Conservation (phyloP, 2,888 invertebrate species). For the Acronicta aceris region DNA sequence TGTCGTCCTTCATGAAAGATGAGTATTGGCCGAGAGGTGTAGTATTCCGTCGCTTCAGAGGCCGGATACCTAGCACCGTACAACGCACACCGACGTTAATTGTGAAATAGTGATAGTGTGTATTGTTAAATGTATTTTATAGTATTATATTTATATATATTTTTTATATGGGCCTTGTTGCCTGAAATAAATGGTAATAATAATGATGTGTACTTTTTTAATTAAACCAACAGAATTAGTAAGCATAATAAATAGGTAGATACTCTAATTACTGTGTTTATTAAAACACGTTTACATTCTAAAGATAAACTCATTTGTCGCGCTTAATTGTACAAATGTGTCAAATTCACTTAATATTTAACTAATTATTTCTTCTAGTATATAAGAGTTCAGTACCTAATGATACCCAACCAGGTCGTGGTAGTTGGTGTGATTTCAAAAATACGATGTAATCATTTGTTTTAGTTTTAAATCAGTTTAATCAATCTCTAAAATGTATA, state of each 20-base stretch:
- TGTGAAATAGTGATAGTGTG: too few species aligned
- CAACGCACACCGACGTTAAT: too few species aligned
- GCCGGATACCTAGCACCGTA: too few species aligned
- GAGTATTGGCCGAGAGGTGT: too few species aligned
- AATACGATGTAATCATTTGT: conserved; percentile 22
- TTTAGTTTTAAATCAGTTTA: neutral
- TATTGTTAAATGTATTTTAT: too few species aligned
- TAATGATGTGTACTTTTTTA: neutral
- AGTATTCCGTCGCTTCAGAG: too few species aligned
- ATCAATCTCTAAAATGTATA: conserved; percentile 27
- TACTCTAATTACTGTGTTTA: conserved; percentile 8
- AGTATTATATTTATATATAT: too few species aligned
- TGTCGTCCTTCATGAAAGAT: too few species aligned
- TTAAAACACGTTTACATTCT: conserved; percentile 1
- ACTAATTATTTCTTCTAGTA: conserved; percentile 44
- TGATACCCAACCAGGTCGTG: conserved; percentile 2
- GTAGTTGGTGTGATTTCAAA: neutral
- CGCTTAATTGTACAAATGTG: conserved; percentile 45
- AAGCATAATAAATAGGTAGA: too few species aligned
- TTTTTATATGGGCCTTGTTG: too few species aligned
- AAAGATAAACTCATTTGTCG: conserved; percentile 46
- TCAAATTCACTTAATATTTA: conserved; percentile 30
- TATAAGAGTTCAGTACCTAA: conserved; percentile 20
- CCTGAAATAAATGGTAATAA: too few species aligned
- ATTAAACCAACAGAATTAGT: neutral